Conservation (phyloP, 2,888 invertebrate genomes). For the Reticulitermes lucifugus region DNA sequence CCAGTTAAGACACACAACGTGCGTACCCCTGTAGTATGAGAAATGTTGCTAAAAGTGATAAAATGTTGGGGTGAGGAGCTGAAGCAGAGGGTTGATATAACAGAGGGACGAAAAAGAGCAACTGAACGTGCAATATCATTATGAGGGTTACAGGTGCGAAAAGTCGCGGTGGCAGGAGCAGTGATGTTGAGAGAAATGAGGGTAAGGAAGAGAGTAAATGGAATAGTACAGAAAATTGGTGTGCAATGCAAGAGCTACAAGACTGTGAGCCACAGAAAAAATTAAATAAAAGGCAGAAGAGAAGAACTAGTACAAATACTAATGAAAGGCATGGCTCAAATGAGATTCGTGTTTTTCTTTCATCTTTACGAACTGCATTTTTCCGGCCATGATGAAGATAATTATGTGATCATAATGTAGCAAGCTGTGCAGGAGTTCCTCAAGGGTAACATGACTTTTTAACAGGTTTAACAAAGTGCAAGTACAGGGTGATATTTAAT, state of each 20-base stretch:
- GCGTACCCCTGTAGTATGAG: conserved; percentile 11
- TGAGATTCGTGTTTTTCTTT: not conserved
- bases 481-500: too few species aligned
- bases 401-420: not conserved
- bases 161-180: conserved; percentile 15
- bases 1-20: not conserved
- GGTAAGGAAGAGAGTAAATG: not conserved
- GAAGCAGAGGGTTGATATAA: conserved; percentile 8
- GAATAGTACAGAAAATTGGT: not conserved
- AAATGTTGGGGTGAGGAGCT: not conserved
- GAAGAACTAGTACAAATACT: not conserved
- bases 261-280: not conserved
- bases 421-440: not conserved
- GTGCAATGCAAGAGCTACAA: not conserved
- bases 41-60: conserved; percentile 18
- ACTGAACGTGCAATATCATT: conserved; percentile 49
- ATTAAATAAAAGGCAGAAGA: not conserved
- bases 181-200: conserved; percentile 9
- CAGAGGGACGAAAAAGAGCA: not conserved
- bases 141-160: conserved; percentile 49
- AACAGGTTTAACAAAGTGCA: too few species aligned
- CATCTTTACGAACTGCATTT: not conserved
- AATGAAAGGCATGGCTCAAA: not conserved
- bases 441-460: too few species aligned
- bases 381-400: not conserved